phyloP scores from a whole-genome alignment of 2,888 invertebrate species.

The Acleris cristana region DNA sequence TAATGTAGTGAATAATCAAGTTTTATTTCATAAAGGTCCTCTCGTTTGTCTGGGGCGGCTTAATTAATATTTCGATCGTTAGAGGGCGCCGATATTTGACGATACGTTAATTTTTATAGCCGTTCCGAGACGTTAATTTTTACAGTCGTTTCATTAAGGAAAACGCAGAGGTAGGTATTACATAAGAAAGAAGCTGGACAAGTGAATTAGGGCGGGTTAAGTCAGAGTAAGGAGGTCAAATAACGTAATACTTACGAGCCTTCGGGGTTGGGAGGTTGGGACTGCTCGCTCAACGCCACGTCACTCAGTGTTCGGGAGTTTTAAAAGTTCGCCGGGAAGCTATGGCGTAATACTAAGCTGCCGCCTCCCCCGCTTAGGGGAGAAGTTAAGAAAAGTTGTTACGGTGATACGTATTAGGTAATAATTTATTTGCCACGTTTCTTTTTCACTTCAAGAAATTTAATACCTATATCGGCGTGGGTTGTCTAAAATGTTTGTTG shows the following conservation, averaged over 20 bases:
- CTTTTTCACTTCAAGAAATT: conserved; percentile 15
- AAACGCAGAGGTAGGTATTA: conserved; percentile 43
- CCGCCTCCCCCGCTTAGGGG: conserved; percentile 49
- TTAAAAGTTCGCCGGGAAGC: conserved; percentile 60
- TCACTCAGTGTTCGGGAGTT: conserved; percentile 55
- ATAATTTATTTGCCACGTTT: conserved; percentile 57
- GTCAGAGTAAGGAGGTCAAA: conserved; percentile 25
- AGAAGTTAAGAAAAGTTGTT: conserved; percentile 55
- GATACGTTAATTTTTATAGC: conserved; percentile 50
- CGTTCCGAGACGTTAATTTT: conserved; percentile 71
- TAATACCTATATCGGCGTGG: not conserved
- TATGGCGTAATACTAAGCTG: conserved; percentile 54
- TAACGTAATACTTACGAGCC: conserved; percentile 27
- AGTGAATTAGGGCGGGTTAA: conserved; percentile 9
- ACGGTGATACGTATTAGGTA: conserved; percentile 67
- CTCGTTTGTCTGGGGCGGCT: conserved; percentile 47
- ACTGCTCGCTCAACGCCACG: conserved; percentile 49
- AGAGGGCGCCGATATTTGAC: conserved; percentile 59
- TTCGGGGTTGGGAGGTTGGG: conserved; percentile 39
- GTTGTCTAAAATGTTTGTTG: not conserved
- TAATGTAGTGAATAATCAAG: conserved; percentile 39
- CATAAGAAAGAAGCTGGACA: conserved; percentile 12
- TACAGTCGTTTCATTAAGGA: conserved; percentile 47
- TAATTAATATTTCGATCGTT: conserved; percentile 64
- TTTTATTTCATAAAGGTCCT: conserved; percentile 39